These are phyloP conservation scores for Venustoraphidia nigricollis DNA, from an alignment of 2,888 invertebrate species.

Conservation along the genomic window DNA sequence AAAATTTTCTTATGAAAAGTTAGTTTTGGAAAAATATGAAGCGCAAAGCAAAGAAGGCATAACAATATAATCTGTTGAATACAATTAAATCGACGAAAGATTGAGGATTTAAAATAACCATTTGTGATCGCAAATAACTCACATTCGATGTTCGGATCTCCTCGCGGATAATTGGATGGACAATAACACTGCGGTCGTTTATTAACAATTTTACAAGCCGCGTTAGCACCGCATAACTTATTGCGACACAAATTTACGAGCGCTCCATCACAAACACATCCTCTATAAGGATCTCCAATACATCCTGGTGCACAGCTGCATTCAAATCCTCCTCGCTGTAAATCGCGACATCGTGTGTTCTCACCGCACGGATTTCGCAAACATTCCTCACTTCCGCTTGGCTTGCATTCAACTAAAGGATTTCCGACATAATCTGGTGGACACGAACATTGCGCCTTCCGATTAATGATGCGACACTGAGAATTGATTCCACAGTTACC, in stretches of 20 bases:
- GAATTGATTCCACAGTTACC: constrained; percentile 72
- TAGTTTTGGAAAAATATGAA: neutral
- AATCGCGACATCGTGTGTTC: constrained; percentile 67
- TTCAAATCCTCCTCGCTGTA: constrained; percentile 57
- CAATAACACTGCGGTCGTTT: constrained; percentile 69
- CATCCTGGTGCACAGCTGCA: constrained; percentile 70
- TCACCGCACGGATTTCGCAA: constrained; percentile 70
- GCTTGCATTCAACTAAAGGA: constrained; percentile 50
- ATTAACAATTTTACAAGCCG: constrained; percentile 56
- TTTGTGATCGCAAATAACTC: constrained; percentile 26
- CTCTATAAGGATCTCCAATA: constrained; percentile 64
- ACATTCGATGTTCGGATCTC: constrained; percentile 79
- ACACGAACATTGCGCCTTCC: constrained; percentile 62
- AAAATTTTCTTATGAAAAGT: no score
- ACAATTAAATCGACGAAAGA: neutral
- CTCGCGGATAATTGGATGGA: constrained; percentile 64
- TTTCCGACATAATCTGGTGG: constrained; percentile 60
- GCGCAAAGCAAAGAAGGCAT: neutral
- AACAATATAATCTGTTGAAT: neutral
- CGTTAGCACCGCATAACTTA: constrained; percentile 67
- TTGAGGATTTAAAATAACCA: neutral
- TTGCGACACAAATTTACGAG: constrained; percentile 59
- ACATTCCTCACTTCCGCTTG: constrained; percentile 55
- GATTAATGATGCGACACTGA: constrained; percentile 63
- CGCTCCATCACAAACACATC: constrained; percentile 58